Evolutionary conservation across 1,140 invertebrate species (phyloP).

Genomic region (Neuroterus valhalla): DNA sequence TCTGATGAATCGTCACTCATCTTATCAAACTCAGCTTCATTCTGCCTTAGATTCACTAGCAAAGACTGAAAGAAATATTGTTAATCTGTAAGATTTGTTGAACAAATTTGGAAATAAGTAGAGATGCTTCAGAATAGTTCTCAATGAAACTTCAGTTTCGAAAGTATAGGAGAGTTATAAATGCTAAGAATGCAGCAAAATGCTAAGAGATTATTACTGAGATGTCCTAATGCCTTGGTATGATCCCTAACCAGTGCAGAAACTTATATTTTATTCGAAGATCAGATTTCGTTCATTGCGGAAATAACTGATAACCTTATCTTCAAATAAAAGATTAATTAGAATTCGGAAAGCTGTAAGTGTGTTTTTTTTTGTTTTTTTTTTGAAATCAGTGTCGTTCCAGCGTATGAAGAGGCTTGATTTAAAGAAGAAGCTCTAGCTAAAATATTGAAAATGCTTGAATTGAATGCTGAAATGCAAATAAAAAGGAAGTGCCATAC

Average conservation of each 20-base stretch:
- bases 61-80: conserved; percentile 79
- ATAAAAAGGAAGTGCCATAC: conserved; percentile 28
- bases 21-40: conserved; percentile 91
- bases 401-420: neutral
- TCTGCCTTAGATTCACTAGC: conserved; percentile 84
- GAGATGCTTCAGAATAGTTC: neutral
- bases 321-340: neutral
- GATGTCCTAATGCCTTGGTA: conserved; percentile 11
- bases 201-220: conserved; percentile 25
- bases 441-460: neutral
- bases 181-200: conserved; percentile 32
- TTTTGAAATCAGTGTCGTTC: conserved; percentile 7
- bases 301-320: neutral
- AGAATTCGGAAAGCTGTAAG: neutral
- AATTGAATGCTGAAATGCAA: conserved; percentile 18
- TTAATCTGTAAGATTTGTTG: conserved; percentile 20
- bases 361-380: neutral
- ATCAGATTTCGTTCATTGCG: neutral
- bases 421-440: neutral
- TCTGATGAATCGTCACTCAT: conserved; percentile 92
- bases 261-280: neutral
- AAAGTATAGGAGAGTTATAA: conserved; percentile 34
- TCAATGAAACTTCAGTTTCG: neutral
- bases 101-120: conserved; percentile 35
- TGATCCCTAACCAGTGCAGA: neutral